Conservation (phyloP, 2,888 invertebrate genomes). For the Acleris emargana region DNA sequence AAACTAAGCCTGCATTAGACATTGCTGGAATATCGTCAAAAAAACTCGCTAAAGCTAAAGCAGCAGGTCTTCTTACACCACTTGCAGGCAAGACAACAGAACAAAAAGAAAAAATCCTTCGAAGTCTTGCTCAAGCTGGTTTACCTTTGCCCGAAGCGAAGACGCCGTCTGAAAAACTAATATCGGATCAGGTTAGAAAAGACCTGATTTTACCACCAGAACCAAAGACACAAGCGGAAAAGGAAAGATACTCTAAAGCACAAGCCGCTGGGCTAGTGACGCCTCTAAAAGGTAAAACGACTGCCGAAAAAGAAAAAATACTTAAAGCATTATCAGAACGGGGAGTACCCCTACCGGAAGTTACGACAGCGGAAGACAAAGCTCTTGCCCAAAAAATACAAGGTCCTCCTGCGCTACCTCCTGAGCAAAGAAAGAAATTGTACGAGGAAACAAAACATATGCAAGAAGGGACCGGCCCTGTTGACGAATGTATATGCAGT, state of each 20-base stretch:
- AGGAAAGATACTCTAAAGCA: not conserved
- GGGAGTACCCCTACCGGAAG: not conserved
- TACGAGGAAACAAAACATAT: constrained; percentile 47
- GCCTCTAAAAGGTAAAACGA: not conserved
- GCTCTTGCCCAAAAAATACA: constrained; percentile 10
- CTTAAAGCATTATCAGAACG: not conserved
- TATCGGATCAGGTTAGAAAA: not conserved
- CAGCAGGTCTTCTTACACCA: no score
- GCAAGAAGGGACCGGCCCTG: constrained; percentile 51
- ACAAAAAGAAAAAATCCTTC: not conserved
- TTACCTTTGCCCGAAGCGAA: not conserved
- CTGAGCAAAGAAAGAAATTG: constrained; percentile 38
- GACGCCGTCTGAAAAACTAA: not conserved
- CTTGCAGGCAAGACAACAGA: no score
- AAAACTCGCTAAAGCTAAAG: no score
- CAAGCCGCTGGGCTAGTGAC: no score
- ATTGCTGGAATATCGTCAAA: no score
- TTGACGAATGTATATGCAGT: constrained; percentile 52
- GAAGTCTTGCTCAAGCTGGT: not conserved
- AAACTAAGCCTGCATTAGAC: no score
- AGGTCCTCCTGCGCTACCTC: not conserved
- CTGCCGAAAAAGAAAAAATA: not conserved
- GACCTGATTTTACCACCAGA: not conserved
- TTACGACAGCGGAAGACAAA: constrained; percentile 35
- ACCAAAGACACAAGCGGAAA: not conserved